Percentiles rank a stretch among this genome's conserved stretches.
These are phyloP conservation scores for Osmoderma eremita DNA, from an alignment of 2,888 invertebrate genomes.

Conservation along the genomic window DNA sequence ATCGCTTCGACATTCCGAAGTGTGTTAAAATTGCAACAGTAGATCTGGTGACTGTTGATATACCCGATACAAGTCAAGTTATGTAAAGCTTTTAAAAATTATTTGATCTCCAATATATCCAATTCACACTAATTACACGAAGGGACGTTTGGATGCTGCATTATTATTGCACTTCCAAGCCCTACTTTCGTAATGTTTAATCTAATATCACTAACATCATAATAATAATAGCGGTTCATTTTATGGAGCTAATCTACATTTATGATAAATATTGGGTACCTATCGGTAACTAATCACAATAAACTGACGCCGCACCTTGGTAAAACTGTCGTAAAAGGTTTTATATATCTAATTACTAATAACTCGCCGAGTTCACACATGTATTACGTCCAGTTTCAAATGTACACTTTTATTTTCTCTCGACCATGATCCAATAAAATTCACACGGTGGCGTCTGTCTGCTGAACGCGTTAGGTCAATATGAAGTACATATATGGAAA, in stretches of 20 bases:
- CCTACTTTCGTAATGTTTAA: too few relatives aligned
- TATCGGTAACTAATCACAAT: slow-evolving; percentile 10
- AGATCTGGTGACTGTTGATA: too few relatives aligned
- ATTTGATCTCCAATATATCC: too few relatives aligned
- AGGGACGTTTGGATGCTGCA: too few relatives aligned
- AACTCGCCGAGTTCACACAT: neutral
- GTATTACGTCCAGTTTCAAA: slow-evolving; percentile 3
- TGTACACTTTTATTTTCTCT: slow-evolving; percentile 3
- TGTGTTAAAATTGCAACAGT: too few relatives aligned
- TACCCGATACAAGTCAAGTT: too few relatives aligned
- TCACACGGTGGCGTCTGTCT: slow-evolving; percentile 12
- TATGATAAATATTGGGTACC: slow-evolving; percentile 1
- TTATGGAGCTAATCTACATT: slow-evolving; percentile 1
- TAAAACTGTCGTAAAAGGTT: neutral
- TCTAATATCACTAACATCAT: too few relatives aligned
- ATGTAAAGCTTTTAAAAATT: too few relatives aligned
- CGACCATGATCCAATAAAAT: slow-evolving; percentile 26
- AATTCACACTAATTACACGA: too few relatives aligned
- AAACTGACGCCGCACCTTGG: slow-evolving; percentile 13
- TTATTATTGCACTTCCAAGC: too few relatives aligned
- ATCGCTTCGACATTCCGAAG: too few relatives aligned
- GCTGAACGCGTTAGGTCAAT: slow-evolving; percentile 42
- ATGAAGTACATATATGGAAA: slow-evolving; percentile 47
- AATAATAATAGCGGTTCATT: too few relatives aligned
- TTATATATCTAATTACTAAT: slow-evolving; percentile 18